Percentiles rank a stretch among this genome's conserved stretches.
phyloP scores from a whole-genome alignment of 1,140 invertebrate genomes.

The Heliconius nattereri region DNA sequence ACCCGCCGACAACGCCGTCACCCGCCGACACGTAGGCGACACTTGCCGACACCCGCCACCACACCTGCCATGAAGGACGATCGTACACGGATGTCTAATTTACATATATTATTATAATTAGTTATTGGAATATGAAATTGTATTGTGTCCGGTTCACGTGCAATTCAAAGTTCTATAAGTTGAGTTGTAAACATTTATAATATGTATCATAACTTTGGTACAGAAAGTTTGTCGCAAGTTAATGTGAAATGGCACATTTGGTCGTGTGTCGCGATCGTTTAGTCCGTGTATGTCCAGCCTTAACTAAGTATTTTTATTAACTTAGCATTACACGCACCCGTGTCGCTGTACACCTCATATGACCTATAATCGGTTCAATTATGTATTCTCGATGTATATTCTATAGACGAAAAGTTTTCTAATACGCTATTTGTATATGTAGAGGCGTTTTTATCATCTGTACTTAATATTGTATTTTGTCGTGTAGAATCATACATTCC shows the following conservation, averaged over 20 bases:
- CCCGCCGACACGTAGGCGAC: conserved; percentile 24
- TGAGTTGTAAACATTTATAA: conserved; percentile 12
- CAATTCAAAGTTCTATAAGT: not conserved
- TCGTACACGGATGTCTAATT: conserved; percentile 12
- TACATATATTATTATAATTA: not conserved
- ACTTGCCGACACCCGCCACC: conserved; percentile 42
- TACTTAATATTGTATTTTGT: conserved; percentile 77
- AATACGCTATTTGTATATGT: conserved; percentile 47
- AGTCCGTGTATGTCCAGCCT: conserved; percentile 16
- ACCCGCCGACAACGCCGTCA: conserved; percentile 18
- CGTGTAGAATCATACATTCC: conserved; percentile 77
- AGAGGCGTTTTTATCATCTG: conserved; percentile 68
- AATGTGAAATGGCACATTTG: not conserved
- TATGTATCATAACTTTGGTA: not conserved
- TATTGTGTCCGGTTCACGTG: not conserved
- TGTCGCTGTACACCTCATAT: conserved; percentile 45
- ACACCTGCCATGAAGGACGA: conserved; percentile 5
- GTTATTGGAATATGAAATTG: not conserved
- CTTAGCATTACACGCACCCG: conserved; percentile 45
- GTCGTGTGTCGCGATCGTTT: not conserved
- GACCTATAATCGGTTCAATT: conserved; percentile 41
- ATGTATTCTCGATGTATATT: conserved; percentile 57
- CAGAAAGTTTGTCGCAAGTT: not conserved
- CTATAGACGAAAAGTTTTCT: conserved; percentile 52
- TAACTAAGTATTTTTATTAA: conserved; percentile 69